These are phyloP conservation scores for Aspidiotus rigidus DNA, from an alignment of 2,888 invertebrate genomes.

Conservation along the genomic window DNA sequence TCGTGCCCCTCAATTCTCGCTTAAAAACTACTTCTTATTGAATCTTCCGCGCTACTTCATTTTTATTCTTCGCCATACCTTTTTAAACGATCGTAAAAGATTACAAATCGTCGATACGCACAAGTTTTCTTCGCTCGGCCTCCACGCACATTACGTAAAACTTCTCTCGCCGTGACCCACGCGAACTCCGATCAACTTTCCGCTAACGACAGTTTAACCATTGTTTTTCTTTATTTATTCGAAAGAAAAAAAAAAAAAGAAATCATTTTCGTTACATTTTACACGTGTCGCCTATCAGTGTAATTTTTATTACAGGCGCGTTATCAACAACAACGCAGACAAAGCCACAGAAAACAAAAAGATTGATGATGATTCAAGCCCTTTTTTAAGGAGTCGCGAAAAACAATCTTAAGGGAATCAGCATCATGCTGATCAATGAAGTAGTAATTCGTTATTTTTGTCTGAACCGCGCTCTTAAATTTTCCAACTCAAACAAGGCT, in stretches of 20 bases:
- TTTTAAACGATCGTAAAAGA: background rate
- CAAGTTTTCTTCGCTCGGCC: background rate
- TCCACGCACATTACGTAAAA: too few relatives aligned
- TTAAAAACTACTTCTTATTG: conserved; percentile 2
- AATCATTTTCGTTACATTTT: too few relatives aligned
- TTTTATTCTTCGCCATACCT: conserved; percentile 4
- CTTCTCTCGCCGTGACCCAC: too few relatives aligned
- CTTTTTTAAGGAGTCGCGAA: too few relatives aligned
- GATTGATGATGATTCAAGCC: too few relatives aligned
- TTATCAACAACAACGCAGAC: too few relatives aligned
- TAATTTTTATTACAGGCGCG: too few relatives aligned
- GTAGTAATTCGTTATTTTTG: background rate
- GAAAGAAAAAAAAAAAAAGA: too few relatives aligned
- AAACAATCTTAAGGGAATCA: background rate
- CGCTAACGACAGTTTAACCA: background rate
- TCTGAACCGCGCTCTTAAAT: background rate
- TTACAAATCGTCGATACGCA: background rate
- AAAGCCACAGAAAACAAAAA: too few relatives aligned
- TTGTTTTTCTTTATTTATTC: too few relatives aligned
- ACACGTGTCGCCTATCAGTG: too few relatives aligned
- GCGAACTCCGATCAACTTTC: background rate
- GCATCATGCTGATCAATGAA: background rate
- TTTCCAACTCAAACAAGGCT: background rate
- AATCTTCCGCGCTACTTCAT: conserved; percentile 2
- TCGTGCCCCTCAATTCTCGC: background rate